Base-by-base conservation (phyloP, 2,113 vertebrate species). In the Aegotheles bennettii region DNA sequence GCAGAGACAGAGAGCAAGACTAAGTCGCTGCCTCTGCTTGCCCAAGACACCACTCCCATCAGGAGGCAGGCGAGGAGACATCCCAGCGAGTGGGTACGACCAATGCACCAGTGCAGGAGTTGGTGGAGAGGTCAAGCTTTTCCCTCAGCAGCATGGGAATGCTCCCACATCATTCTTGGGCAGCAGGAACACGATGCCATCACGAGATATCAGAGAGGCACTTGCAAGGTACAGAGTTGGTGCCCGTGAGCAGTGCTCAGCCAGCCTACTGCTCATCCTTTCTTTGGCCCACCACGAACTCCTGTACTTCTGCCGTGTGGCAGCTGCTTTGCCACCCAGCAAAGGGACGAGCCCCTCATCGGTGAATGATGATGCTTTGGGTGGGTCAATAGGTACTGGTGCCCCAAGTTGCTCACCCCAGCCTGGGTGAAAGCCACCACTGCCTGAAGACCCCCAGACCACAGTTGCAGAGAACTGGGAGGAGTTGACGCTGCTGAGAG, bases 261-360 rank as follows among this genome's bases (percentile, higher is more conserved):
- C 45, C 73, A 74, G n/a, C 20, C 38, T 0, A 0, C n/a, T 89
- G 40, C 50, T 0, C 0, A 16, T 57, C 24, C 64, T 81, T 65
- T 48, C 36, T 36, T 45, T 81, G 42, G 8, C 33, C 16, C 2
- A 1, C 54, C 6, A 9, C 5, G 20, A 78, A 8, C 25, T 67
- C 35, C 38, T 1, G 0, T 14, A 4, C 33, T 61, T 77, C 69
- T 73, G 24, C 24, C 31, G 45, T 50, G 0, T 0, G 0, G 40
- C 50, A 81, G 40, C 68, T 74, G 42, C 54, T 82, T 78, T 75
- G 60, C n/a, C 36, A 47, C 36, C 14, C 36, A 61, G 42, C 3
- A 4, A 87, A 65, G 28, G 35, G 38, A 38, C 4, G 15, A 84
- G 14, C 14, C 16, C 7, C 25, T 70, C 0, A 0, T 40, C 1